phyloP scores from a whole-genome alignment of 2,888 invertebrate species.

The Stenodema calcarata region DNA sequence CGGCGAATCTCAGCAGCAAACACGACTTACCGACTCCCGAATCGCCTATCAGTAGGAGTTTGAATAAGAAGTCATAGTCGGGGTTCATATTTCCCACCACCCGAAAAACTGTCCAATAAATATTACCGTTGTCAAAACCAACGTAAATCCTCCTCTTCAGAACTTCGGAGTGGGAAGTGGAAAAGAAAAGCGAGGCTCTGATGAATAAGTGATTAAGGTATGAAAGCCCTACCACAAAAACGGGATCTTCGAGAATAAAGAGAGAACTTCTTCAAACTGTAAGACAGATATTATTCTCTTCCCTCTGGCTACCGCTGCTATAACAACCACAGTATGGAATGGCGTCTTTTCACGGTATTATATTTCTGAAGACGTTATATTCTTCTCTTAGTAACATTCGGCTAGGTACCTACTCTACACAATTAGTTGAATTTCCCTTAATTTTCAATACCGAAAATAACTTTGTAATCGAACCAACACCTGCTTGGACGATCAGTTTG shows the following conservation, averaged over 20 bases:
- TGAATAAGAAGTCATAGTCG: constrained; percentile 41
- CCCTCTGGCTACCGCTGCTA: neutral
- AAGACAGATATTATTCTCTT: neutral
- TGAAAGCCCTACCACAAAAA: neutral
- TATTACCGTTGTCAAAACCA: neutral
- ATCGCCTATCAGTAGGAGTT: constrained; percentile 50
- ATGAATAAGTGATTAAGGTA: neutral
- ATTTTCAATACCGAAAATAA: too few species aligned
- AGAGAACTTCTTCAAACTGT: neutral
- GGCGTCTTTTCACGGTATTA: too few species aligned
- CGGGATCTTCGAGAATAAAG: neutral
- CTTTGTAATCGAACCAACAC: too few species aligned
- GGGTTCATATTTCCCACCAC: constrained; percentile 3
- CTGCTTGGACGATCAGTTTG: too few species aligned
- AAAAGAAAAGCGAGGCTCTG: neutral
- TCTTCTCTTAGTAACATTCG: too few species aligned
- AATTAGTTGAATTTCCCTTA: too few species aligned
- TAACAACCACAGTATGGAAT: too few species aligned
- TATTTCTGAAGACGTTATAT: too few species aligned
- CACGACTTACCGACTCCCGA: constrained; percentile 54
- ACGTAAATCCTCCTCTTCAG: neutral
- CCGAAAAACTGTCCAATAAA: neutral
- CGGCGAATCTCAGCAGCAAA: constrained; percentile 52
- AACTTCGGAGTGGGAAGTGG: neutral
- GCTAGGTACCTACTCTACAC: too few species aligned